These are phyloP conservation scores for Hyposoter dolosus DNA, from an alignment of 2,888 invertebrate species.

Conservation along the genomic window DNA sequence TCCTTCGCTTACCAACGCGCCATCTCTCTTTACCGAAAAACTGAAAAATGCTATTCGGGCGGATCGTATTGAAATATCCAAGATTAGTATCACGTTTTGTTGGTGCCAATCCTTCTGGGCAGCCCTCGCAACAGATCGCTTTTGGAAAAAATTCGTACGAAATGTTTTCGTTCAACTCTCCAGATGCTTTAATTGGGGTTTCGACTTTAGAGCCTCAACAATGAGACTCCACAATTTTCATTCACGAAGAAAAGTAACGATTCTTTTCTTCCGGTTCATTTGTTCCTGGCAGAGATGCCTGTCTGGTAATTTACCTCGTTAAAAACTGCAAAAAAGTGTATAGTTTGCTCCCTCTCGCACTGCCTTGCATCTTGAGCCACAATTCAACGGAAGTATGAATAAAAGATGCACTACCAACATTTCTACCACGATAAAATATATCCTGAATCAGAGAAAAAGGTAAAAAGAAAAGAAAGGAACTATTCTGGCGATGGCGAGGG, in stretches of 20 bases:
- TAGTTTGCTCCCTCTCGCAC: neutral
- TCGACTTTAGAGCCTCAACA: slow-evolving; percentile 28
- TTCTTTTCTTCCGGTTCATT: slow-evolving; percentile 52
- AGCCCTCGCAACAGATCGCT: neutral
- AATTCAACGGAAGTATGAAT: slow-evolving; percentile 63
- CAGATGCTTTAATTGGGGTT: slow-evolving; percentile 46
- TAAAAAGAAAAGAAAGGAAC: slow-evolving; percentile 30
- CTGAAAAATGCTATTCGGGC: slow-evolving; percentile 57
- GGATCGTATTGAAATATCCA: slow-evolving; percentile 5
- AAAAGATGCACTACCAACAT: slow-evolving; percentile 57
- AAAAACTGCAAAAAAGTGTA: slow-evolving; percentile 53
- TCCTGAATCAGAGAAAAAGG: neutral
- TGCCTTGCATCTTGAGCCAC: slow-evolving; percentile 7
- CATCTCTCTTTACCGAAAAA: slow-evolving; percentile 36
- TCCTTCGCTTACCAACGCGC: slow-evolving; percentile 42
- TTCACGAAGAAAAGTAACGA: slow-evolving; percentile 45
- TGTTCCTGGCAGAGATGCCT: neutral
- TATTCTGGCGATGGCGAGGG: slow-evolving; percentile 9
- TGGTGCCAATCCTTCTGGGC: neutral
- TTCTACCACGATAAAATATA: slow-evolving; percentile 17
- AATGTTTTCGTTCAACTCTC: slow-evolving; percentile 45
- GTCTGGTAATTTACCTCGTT: slow-evolving; percentile 63
- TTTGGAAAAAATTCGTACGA: slow-evolving; percentile 1
- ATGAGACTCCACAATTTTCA: slow-evolving; percentile 35
- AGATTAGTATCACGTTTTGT: slow-evolving; percentile 15